Conservation (phyloP, 2,113 vertebrate species). For the Cyprinodon brontotheroides region DNA sequence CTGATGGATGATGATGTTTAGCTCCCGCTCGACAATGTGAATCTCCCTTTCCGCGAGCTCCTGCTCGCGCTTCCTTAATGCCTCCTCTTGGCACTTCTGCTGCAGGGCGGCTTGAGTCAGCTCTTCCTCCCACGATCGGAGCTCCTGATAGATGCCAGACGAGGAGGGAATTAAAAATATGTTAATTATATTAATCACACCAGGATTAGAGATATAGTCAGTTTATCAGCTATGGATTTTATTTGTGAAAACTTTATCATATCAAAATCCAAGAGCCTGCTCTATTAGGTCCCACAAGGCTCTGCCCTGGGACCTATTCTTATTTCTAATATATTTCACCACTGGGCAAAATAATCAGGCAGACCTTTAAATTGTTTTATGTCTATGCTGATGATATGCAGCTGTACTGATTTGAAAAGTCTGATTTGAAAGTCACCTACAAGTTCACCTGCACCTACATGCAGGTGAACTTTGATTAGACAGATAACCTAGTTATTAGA, state of each 20-base stretch:
- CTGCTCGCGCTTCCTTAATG: conserved; percentile 89
- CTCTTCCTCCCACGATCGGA: conserved; percentile 96
- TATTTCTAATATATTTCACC: background rate
- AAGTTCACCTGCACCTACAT: no score
- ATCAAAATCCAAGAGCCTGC: background rate
- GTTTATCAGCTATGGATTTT: no score
- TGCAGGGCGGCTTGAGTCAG: conserved; percentile 90
- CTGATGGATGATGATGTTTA: conserved; percentile 98
- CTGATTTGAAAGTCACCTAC: no score
- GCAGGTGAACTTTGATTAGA: no score
- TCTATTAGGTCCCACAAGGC: background rate
- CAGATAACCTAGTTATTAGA: no score
- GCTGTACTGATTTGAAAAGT: background rate
- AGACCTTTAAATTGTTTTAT: background rate
- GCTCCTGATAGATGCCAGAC: conserved; percentile 79
- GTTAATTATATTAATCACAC: background rate
- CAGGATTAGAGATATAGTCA: no score
- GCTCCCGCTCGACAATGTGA: conserved; percentile 93
- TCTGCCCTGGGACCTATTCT: background rate
- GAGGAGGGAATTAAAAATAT: background rate
- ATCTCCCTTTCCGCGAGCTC: conserved; percentile 95
- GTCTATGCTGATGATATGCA: background rate
- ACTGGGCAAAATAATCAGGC: background rate
- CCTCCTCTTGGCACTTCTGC: conserved; percentile 96
- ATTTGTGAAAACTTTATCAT: background rate